These are phyloP conservation scores for Shinisaurus crocodilurus DNA, from an alignment of 2,113 vertebrate genomes.

Conservation along the genomic window DNA sequence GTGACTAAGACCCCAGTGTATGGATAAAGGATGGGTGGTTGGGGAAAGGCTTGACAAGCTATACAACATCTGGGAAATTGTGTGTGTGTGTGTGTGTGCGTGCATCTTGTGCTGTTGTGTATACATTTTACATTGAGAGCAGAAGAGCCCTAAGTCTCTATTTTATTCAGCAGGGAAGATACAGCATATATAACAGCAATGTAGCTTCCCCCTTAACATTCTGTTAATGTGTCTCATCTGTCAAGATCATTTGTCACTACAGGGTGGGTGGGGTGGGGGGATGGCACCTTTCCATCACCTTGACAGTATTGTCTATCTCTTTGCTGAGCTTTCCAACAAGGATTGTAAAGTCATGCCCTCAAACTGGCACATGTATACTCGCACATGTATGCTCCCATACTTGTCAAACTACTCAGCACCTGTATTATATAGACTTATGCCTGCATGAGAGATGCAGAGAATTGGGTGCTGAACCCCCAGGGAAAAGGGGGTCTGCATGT, in stretches of 20 bases:
- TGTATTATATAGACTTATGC: background rate
- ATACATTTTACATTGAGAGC: background rate
- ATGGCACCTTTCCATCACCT: background rate
- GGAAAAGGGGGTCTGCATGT: too few relatives aligned
- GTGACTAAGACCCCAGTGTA: slow-evolving; percentile 30
- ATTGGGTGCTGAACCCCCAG: background rate
- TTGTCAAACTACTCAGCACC: background rate
- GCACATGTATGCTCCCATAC: background rate
- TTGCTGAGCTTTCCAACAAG: background rate
- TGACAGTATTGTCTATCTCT: background rate
- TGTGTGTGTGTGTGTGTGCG: background rate
- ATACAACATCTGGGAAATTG: slow-evolving; percentile 31
- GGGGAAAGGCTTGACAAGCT: too few relatives aligned
- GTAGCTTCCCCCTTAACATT: background rate
- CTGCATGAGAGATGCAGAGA: background rate
- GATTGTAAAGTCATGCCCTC: background rate
- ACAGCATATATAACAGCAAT: background rate
- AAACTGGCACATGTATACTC: too few relatives aligned
- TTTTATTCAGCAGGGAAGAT: slow-evolving; percentile 24
- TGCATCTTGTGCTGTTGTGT: background rate
- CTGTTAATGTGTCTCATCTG: background rate
- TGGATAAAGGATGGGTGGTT: too few relatives aligned
- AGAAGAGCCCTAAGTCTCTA: background rate
- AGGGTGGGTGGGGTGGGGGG: too few relatives aligned
- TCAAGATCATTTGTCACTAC: background rate